Evolutionary conservation across 2,797 vertebrate genomes (phyloP).

Genomic region (Etheostoma nigrum): DNA sequence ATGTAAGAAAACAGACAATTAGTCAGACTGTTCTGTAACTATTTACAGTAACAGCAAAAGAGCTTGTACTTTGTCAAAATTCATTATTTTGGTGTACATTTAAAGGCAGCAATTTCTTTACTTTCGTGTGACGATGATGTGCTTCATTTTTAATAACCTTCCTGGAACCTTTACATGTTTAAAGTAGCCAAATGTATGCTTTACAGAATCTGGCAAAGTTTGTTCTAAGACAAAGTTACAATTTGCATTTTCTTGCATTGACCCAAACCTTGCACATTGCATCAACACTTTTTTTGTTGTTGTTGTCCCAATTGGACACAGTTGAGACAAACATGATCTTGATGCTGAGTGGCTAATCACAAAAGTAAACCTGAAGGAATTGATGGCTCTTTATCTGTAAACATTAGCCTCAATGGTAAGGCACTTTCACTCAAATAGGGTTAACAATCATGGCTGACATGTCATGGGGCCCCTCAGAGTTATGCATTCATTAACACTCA

Average conservation of each 20-base stretch:
- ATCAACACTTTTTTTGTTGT: neutral
- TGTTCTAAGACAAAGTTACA: neutral
- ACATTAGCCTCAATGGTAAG: constrained; percentile 44
- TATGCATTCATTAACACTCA: constrained; percentile 53
- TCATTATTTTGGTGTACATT: neutral
- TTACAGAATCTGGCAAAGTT: neutral
- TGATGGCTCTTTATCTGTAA: constrained; percentile 52
- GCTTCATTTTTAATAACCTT: neutral
- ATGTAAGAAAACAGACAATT: constrained; percentile 1
- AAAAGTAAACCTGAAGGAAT: constrained; percentile 36
- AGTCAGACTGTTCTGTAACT: neutral
- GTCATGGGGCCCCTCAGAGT: constrained; percentile 58
- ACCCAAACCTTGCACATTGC: neutral
- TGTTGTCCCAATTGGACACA: neutral
- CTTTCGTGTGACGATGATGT: neutral
- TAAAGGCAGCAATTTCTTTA: neutral
- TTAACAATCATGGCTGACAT: constrained; percentile 65
- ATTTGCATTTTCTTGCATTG: neutral
- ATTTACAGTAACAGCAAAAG: neutral
- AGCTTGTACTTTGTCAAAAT: neutral
- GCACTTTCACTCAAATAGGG: constrained; percentile 42
- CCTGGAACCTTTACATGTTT: neutral
- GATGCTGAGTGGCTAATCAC: constrained; percentile 26
- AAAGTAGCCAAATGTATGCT: neutral
- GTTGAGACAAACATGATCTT: constrained; percentile 10